Percentiles rank a stretch among this genome's conserved stretches.
Evolutionary conservation across 2,797 vertebrate species (phyloP).

Genomic region (Cheirogaleus major): DNA sequence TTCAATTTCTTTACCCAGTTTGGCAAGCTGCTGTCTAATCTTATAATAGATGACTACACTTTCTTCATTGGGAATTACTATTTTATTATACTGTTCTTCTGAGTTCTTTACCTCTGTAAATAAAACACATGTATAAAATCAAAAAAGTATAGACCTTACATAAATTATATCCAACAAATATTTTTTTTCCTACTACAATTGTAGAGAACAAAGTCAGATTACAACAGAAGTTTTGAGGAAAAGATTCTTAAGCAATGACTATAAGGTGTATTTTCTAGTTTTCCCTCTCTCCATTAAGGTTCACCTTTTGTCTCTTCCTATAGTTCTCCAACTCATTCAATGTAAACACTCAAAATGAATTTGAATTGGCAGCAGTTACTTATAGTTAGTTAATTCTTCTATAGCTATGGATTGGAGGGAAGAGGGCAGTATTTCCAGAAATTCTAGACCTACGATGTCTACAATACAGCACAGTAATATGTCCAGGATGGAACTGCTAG

Average conservation of each 20-base stretch:
- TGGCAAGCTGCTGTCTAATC: conserved; percentile 96
- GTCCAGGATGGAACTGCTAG: neutral
- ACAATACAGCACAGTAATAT: neutral
- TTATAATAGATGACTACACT: conserved; percentile 96
- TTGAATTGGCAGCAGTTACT: neutral
- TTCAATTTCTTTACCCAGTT: conserved; percentile 96
- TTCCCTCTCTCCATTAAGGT: neutral
- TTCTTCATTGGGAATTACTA: conserved; percentile 96
- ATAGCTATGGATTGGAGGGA: neutral
- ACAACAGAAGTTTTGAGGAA: neutral
- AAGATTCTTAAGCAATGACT: neutral
- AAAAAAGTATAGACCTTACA: neutral
- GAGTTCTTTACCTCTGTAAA: conserved; percentile 92
- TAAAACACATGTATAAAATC: conserved; percentile 26
- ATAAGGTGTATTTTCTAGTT: neutral
- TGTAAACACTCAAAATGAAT: neutral
- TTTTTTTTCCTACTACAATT: neutral
- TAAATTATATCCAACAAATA: neutral
- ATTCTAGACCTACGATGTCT: neutral
- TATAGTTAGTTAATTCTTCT: neutral
- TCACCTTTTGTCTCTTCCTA: neutral
- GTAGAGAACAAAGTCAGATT: neutral
- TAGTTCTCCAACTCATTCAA: neutral
- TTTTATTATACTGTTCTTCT: conserved; percentile 94
- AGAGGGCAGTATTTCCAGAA: neutral